Conservation (phyloP, 2,113 vertebrate genomes). For the Bagarius yarrelli region DNA sequence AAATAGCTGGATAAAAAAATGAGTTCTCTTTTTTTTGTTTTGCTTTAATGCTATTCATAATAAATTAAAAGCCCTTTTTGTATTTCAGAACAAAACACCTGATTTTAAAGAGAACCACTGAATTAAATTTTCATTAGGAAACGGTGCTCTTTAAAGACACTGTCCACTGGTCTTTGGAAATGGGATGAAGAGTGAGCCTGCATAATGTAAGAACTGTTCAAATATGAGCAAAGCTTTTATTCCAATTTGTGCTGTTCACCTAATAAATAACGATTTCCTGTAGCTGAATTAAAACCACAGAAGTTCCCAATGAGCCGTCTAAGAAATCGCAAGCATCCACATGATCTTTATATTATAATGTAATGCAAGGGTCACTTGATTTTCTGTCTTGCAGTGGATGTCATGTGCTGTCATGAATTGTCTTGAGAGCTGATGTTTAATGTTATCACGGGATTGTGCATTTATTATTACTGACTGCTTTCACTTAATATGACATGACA, state of each 20-base stretch:
- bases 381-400: background rate
- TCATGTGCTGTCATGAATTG: background rate
- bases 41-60: background rate
- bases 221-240: slow-evolving; percentile 15
- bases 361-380: background rate
- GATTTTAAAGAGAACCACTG: slow-evolving; percentile 4
- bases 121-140: slow-evolving; percentile 13
- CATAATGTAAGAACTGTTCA: background rate
- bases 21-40: no score
- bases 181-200: background rate
- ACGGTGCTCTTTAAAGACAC: background rate
- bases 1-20: slow-evolving; percentile 4
- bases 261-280: background rate
- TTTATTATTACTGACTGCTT: background rate
- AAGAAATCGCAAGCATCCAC: background rate
- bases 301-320: background rate
- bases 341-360: background rate
- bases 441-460: background rate
- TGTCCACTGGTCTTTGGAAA: background rate
- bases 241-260: background rate
- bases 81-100: background rate
- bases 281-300: background rate
- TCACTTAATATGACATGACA: background rate
- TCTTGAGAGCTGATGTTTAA: background rate
- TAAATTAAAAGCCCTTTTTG: background rate